phyloP scores from a whole-genome alignment of 2,797 vertebrate species.

The Octomys mimax region DNA sequence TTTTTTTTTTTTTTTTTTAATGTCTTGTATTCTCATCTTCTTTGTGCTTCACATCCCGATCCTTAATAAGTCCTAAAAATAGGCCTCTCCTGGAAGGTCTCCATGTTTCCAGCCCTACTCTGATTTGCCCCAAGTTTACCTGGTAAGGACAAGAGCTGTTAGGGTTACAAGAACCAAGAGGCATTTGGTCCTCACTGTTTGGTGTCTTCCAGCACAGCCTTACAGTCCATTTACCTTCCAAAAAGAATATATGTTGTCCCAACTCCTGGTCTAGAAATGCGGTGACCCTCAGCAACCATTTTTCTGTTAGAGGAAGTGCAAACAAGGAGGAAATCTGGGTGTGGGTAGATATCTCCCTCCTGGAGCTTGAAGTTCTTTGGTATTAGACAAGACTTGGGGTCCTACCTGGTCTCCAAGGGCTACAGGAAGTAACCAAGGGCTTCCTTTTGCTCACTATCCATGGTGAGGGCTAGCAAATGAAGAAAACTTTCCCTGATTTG shows the following conservation, averaged over 20 bases:
- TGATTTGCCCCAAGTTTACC: neutral
- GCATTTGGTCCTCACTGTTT: neutral
- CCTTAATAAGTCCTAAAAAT: conserved; percentile 46
- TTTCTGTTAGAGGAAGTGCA: neutral
- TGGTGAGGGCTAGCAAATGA: neutral
- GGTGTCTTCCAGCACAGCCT: neutral
- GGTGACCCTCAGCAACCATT: neutral
- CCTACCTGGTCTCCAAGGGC: neutral
- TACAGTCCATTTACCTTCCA: neutral
- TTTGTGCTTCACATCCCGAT: neutral
- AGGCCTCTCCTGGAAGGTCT: neutral
- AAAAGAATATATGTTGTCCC: neutral
- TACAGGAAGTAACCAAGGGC: neutral
- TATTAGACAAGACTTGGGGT: neutral
- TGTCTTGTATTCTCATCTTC: neutral
- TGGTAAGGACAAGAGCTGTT: neutral
- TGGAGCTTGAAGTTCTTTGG: neutral
- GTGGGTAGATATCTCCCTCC: neutral
- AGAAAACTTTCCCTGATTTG: neutral
- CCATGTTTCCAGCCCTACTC: neutral
- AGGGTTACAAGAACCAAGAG: neutral
- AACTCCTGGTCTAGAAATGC: neutral
- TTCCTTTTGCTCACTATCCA: neutral
- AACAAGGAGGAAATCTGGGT: neutral
- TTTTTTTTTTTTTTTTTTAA: no score